phyloP scores from a whole-genome alignment of 64 coral and sea anemone genomes.

The Montipora foliosa region DNA sequence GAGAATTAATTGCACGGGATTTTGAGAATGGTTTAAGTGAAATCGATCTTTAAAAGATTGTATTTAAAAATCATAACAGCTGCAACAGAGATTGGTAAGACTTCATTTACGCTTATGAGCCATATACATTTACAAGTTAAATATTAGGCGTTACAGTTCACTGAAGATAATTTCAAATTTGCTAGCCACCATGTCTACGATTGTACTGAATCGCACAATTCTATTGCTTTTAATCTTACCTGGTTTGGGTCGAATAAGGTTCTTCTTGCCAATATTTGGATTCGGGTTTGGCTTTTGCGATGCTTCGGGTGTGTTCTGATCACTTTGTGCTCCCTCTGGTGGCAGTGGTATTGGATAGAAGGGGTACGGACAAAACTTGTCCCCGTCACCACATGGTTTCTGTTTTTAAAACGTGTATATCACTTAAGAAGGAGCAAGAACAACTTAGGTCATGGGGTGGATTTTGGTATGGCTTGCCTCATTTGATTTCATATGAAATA shows the following conservation, averaged over 20 bases:
- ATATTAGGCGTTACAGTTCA: too few species aligned
- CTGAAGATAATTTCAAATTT: too few species aligned
- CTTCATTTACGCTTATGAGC: too few species aligned
- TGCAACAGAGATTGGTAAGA: too few species aligned
- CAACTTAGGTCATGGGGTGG: too few species aligned
- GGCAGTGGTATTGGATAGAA: constrained; percentile 69
- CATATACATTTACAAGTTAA: too few species aligned
- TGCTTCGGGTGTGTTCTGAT: background rate
- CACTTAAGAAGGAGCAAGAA: background rate
- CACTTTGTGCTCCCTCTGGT: constrained; percentile 70
- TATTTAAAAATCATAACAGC: too few species aligned
- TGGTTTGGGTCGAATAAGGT: constrained; percentile 83
- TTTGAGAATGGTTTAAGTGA: too few species aligned
- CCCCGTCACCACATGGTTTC: constrained; percentile 26
- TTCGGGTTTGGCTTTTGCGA: background rate
- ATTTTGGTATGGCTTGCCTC: background rate
- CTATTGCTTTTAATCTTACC: constrained; percentile 14
- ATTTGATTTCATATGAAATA: too few species aligned
- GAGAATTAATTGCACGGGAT: too few species aligned
- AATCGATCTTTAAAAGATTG: too few species aligned
- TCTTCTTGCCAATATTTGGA: constrained; percentile 70
- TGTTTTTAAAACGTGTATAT: background rate
- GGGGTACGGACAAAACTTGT: constrained; percentile 32
- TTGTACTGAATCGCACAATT: background rate
- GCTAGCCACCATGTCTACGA: too few species aligned